Evolutionary conservation across 2,797 vertebrate genomes (phyloP).

Genomic region (Sparus aurata): DNA sequence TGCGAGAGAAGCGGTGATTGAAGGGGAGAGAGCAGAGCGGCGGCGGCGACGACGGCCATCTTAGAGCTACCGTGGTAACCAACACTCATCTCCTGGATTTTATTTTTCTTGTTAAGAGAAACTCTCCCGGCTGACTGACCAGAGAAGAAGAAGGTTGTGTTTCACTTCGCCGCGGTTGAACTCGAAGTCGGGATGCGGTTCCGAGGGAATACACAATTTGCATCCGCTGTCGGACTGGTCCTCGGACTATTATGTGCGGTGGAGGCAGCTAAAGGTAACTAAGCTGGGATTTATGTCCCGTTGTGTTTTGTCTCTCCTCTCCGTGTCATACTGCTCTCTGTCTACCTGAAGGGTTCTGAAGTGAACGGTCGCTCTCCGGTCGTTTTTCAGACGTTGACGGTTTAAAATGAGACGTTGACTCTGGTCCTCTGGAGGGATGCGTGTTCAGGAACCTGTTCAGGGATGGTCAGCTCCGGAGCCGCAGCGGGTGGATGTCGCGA

Average conservation of each 20-base stretch:
- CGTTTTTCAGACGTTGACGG: not conserved
- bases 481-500: conserved; percentile 67
- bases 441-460: conserved; percentile 70
- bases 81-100: conserved; percentile 83
- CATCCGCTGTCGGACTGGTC: conserved; percentile 86
- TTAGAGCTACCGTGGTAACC: conserved; percentile 84
- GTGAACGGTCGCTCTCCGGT: no score
- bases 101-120: conserved; percentile 64
- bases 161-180: conserved; percentile 60
- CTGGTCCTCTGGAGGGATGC: conserved; percentile 55
- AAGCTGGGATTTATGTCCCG: conserved; percentile 73
- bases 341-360: not conserved
- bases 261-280: conserved; percentile 88
- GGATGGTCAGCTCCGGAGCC: conserved; percentile 67
- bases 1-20: conserved; percentile 76
- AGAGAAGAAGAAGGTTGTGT: conserved; percentile 60
- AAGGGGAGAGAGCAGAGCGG: conserved; percentile 78
- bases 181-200: conserved; percentile 85
- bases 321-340: conserved; percentile 22
- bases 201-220: conserved; percentile 80
- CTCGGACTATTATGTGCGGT: conserved; percentile 85
- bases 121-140: conserved; percentile 50
- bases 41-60: conserved; percentile 87
- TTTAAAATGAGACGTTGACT: not conserved
- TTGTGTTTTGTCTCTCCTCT: conserved; percentile 35